A percentile compares a stretch with the other conserved stretches of the same genome.
Conservation (phyloP, 2,797 vertebrate species). For the Myotis vivesi region DNA sequence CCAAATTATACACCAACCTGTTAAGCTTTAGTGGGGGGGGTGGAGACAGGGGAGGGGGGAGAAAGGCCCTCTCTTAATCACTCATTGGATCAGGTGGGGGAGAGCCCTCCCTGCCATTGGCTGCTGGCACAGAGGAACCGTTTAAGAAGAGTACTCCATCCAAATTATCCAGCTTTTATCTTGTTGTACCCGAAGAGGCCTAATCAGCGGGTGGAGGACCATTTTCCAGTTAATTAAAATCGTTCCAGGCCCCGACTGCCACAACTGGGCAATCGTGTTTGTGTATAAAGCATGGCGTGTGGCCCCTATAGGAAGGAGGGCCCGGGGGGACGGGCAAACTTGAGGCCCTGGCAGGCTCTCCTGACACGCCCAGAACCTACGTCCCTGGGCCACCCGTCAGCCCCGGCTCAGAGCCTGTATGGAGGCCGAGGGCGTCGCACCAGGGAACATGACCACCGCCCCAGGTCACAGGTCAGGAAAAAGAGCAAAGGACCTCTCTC, state of each 20-base stretch:
- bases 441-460: neutral
- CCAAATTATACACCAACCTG: constrained; percentile 84
- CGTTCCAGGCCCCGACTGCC: constrained; percentile 84
- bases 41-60: constrained; percentile 44
- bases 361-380: neutral
- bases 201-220: constrained; percentile 87
- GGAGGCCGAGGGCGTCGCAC: neutral
- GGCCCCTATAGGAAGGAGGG: constrained; percentile 44
- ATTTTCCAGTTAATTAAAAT: constrained; percentile 89
- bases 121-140: constrained; percentile 72
- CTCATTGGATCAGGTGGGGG: constrained; percentile 86
- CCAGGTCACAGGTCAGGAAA: neutral
- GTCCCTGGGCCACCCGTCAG: accelerated
- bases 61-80: constrained; percentile 86
- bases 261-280: constrained; percentile 84
- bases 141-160: constrained; percentile 88
- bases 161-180: constrained; percentile 89
- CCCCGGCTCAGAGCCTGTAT: accelerated
- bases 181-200: constrained; percentile 87
- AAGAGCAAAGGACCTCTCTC: neutral
- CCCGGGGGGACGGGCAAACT: neutral
- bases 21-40: constrained; percentile 76
- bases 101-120: constrained; percentile 85
- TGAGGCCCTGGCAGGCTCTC: neutral
- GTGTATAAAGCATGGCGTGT: constrained; percentile 50